These are phyloP conservation scores for Vulpes vulpes DNA, from an alignment of 2,113 vertebrate species.

Conservation along the genomic window DNA sequence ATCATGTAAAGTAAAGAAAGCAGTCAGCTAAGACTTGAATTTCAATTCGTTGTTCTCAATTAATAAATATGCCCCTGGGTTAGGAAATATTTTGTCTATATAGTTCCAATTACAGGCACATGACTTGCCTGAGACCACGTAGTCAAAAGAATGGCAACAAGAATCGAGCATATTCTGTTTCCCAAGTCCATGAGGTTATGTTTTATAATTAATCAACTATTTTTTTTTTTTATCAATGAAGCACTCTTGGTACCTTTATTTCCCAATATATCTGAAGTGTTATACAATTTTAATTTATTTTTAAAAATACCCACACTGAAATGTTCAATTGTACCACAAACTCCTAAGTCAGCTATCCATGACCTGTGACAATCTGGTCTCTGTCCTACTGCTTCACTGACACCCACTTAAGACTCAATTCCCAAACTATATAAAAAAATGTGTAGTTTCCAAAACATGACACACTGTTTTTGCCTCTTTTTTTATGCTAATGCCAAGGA, in stretches of 20 bases:
- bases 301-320: background rate
- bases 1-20: conserved; percentile 44
- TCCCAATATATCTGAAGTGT: background rate
- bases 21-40: conserved; percentile 37
- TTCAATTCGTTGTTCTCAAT: conserved; percentile 19
- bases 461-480: background rate
- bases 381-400: background rate
- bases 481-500: conserved; percentile 5
- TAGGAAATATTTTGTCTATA: conserved; percentile 43
- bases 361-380: background rate
- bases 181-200: background rate
- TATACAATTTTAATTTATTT: background rate
- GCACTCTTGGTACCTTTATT: background rate
- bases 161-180: background rate
- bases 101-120: conserved; percentile 18
- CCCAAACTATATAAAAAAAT: background rate
- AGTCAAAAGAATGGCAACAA: background rate
- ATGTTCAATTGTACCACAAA: background rate
- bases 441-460: background rate
- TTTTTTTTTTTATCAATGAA: background rate
- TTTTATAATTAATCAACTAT: conserved; percentile 35
- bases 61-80: background rate
- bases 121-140: background rate
- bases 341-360: background rate
- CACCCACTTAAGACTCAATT: background rate